Evolutionary conservation across 2,888 invertebrate species (phyloP), one percentile per base, ranked within the genome.

Genomic region (Empis stercorea): DNA sequence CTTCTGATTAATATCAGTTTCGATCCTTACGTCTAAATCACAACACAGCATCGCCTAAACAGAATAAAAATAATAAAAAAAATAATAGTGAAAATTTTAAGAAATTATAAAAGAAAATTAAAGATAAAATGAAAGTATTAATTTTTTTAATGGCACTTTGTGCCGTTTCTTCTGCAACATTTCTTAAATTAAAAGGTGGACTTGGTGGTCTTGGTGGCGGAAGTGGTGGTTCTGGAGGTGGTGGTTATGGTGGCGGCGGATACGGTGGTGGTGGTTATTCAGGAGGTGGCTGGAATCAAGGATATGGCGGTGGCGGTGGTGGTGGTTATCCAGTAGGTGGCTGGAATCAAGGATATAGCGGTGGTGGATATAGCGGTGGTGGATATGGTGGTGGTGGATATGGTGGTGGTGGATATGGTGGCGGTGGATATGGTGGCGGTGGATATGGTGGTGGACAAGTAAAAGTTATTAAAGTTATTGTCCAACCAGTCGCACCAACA

Each of bases 381-480:
- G 46, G 52, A 4, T 51, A 45, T 9, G 13, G n/a, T n/a, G n/a
- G 36, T 16, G 32, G 49, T 14, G 46, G 45, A 13, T 49, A 48
- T 3, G 50, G n/a, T n/a, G n/a, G 46, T 43, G 60, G 56, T 30
- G 59, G 55, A 38, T 49, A 48, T 3, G 51, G 46, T 44, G 60
- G 36, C 17, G 32, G 49, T 14, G 46, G 45, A 13, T 49, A 48
- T 3, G 50, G 46, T 3, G 50, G 46, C 42, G 60, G 56, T 30
- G 59, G 55, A 38, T 49, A 48, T 3, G 51, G 46, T 44, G 60
- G 56, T 30, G 59, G 55, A 38, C 49, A 60, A 17, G 58, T 61
- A 38, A 62, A 60, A 55, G 53, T 62, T 42, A 57, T 63, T 44
- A 63, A 62, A 45, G 61, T 63, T 9, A 51, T 55, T 41, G 56